Conservation (phyloP, 2,888 invertebrate species). For the Lasioglossum oenotherae region DNA sequence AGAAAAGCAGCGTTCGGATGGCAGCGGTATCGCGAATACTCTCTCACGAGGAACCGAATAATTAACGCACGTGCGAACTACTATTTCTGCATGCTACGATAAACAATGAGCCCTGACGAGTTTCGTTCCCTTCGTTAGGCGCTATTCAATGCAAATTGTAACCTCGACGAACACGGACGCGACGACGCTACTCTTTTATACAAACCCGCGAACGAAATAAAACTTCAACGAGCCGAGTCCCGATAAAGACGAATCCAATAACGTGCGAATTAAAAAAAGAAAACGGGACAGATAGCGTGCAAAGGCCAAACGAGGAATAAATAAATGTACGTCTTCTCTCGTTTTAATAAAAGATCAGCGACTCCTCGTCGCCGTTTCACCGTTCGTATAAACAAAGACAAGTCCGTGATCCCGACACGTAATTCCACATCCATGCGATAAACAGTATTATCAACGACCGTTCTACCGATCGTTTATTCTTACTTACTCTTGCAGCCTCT, state of each 20-base stretch:
- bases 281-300: slow-evolving; percentile 5
- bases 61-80: slow-evolving; percentile 15
- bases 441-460: neutral
- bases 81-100: slow-evolving; percentile 28
- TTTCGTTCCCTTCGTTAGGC: slow-evolving; percentile 24
- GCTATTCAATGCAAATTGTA: slow-evolving; percentile 52
- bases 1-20: neutral
- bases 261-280: slow-evolving; percentile 6
- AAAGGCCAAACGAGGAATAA: slow-evolving; percentile 13
- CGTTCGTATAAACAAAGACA: slow-evolving; percentile 42
- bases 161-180: slow-evolving; percentile 32
- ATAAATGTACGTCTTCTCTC: slow-evolving; percentile 9
- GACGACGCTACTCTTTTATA: neutral
- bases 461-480: slow-evolving; percentile 11
- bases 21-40: neutral
- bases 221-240: neutral
- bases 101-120: slow-evolving; percentile 32
- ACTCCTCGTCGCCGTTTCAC: slow-evolving; percentile 18
- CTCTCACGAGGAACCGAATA: neutral
- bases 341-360: slow-evolving; percentile 47
- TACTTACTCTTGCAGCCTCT: slow-evolving; percentile 55
- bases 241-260: neutral
- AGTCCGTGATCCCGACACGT: neutral
- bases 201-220: slow-evolving; percentile 19
- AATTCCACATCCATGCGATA: neutral